Percentiles rank a stretch among this genome's conserved stretches.
Conservation (phyloP, 2,888 invertebrate species). For the Laspeyria flexula region DNA sequence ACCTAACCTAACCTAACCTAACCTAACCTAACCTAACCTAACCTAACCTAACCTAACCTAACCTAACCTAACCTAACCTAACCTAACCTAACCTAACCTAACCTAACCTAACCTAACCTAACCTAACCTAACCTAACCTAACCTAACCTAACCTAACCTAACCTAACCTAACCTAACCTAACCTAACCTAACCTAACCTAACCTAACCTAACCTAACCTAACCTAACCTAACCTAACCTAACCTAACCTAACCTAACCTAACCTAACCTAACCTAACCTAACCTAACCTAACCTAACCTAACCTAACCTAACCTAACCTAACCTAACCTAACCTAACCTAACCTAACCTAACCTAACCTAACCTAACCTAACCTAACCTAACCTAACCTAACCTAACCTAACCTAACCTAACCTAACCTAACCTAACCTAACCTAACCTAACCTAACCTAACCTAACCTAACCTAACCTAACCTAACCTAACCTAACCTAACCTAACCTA, state of each 20-base stretch:
- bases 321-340: conserved; percentile 31
- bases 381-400: conserved; percentile 24
- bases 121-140: conserved; percentile 25
- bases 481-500: conserved; percentile 22
- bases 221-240: conserved; percentile 27
- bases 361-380: conserved; percentile 28
- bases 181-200: conserved; percentile 4
- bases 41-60: conserved; percentile 26
- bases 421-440: conserved; percentile 29
- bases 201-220: conserved; percentile 17
- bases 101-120: conserved; percentile 25
- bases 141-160: conserved; percentile 15
- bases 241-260: conserved; percentile 25
- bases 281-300: conserved; percentile 16
- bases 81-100: conserved; percentile 26
- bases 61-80: conserved; percentile 13
- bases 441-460: conserved; percentile 28
- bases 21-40: conserved; percentile 29
- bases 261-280: conserved; percentile 20
- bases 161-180: conserved; percentile 19
- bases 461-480: conserved; percentile 24
- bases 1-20: conserved; percentile 21
- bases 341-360: conserved; percentile 29
- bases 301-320: conserved; percentile 24
- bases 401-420: conserved; percentile 21